Evolutionary conservation across 2,797 vertebrate genomes (phyloP).

Genomic region (Sylvilagus floridanus): DNA sequence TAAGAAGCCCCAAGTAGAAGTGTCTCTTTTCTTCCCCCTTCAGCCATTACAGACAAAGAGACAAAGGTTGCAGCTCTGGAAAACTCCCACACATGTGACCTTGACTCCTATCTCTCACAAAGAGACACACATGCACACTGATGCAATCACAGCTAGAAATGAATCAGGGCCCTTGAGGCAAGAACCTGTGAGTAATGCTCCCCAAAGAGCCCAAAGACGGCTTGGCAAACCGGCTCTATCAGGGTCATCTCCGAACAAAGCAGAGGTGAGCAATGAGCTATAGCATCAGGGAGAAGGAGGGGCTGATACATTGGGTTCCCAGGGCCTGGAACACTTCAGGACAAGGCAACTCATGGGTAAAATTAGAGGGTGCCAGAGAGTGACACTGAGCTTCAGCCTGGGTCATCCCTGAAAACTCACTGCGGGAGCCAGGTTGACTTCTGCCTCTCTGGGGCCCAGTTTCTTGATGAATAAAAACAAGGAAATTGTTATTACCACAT

Average conservation of each 20-base stretch:
- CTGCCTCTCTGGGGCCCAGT: neutral
- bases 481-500: neutral
- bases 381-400: slow-evolving; percentile 6
- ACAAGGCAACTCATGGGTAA: slow-evolving; percentile 57
- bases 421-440: neutral
- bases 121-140: neutral
- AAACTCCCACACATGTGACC: neutral
- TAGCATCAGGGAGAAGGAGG: no score
- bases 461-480: slow-evolving; percentile 46
- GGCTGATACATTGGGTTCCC: neutral
- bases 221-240: rapidly evolving
- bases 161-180: slow-evolving; percentile 78
- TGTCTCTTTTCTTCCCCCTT: neutral
- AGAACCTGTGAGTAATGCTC: slow-evolving; percentile 10
- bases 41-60: neutral
- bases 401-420: neutral
- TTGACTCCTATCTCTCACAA: neutral
- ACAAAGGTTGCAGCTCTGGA: neutral
- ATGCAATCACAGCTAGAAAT: slow-evolving; percentile 83
- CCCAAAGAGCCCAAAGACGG: neutral
- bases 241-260: neutral
- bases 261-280: neutral
- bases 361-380: neutral
- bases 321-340: slow-evolving; percentile 63
- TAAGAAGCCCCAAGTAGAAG: neutral